Percentiles rank a stretch among this genome's conserved stretches.
phyloP scores from a whole-genome alignment of 2,797 vertebrate genomes.

The Poeciliopsis presidionis region DNA sequence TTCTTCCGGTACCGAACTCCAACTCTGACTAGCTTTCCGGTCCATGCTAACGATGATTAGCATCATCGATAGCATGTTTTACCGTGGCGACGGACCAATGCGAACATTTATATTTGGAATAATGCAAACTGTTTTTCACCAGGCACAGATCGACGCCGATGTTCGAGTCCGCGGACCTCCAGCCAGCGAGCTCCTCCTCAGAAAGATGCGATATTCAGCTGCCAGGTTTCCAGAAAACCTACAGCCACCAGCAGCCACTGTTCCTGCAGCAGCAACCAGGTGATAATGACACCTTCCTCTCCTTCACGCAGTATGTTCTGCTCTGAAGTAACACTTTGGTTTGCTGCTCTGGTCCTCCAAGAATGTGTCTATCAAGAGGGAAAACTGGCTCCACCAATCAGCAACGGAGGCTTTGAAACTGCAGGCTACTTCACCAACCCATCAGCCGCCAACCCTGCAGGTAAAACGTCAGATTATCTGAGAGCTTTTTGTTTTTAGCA shows the following conservation, averaged over 20 bases:
- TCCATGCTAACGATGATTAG: no score
- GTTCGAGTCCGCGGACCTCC: constrained; percentile 58
- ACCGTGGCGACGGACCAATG: background rate
- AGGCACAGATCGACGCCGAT: constrained; percentile 56
- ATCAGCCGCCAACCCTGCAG: constrained; percentile 55
- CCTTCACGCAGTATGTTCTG: rapidly evolving
- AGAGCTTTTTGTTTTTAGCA: no score
- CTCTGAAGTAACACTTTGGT: background rate
- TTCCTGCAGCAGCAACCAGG: constrained; percentile 72
- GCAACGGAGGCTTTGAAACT: constrained; percentile 60
- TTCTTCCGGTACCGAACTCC: no score
- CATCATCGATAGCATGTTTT: no score
- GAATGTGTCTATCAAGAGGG: constrained; percentile 66
- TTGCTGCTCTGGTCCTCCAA: constrained; percentile 35
- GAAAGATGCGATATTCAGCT: constrained; percentile 53
- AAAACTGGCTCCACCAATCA: constrained; percentile 50
- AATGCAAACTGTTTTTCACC: background rate
- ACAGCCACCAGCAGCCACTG: constrained; percentile 62
- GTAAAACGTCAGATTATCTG: constrained; percentile 30
- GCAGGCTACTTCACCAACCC: constrained; percentile 57
- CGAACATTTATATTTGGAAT: background rate
- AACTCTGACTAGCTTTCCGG: no score
- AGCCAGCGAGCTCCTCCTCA: constrained; percentile 47
- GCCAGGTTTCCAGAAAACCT: constrained; percentile 62
- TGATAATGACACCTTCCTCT: constrained; percentile 37